These are phyloP conservation scores for Siniperca scherzeri DNA, from an alignment of 2,797 vertebrate genomes.

Conservation along the genomic window DNA sequence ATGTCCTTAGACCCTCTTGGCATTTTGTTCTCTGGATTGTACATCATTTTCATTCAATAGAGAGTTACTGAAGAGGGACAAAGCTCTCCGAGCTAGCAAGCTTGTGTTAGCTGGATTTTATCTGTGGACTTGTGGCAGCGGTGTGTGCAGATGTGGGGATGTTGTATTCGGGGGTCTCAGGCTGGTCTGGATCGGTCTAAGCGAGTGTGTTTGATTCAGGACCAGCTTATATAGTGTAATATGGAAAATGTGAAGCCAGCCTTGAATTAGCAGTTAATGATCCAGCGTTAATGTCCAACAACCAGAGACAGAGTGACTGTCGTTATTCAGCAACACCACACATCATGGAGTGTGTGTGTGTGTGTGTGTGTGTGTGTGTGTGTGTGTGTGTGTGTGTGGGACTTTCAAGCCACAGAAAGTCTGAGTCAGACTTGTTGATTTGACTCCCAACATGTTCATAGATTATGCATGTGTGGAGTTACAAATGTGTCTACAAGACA, in stretches of 20 bases:
- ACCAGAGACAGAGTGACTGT: constrained; percentile 39
- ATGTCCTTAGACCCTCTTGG: too few species aligned
- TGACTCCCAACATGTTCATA: constrained; percentile 23
- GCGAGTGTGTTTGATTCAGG: constrained; percentile 29
- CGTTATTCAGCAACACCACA: constrained; percentile 32
- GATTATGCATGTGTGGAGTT: constrained; percentile 17
- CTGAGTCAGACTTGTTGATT: constrained; percentile 58
- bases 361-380: constrained; percentile 17
- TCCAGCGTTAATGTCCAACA: constrained; percentile 39
- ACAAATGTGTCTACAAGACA: constrained; percentile 23
- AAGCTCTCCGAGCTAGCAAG: background rate
- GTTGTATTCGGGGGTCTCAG: constrained; percentile 7
- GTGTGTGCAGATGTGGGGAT: constrained; percentile 16
- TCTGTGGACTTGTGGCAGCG: background rate
- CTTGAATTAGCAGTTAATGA: constrained; percentile 65
- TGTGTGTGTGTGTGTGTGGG: constrained; percentile 3
- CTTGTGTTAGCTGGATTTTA: constrained; percentile 16
- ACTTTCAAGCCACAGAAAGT: constrained; percentile 59
- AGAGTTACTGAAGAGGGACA: background rate
- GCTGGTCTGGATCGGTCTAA: constrained; percentile 15
- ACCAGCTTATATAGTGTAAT: constrained; percentile 33
- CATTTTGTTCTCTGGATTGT: too few species aligned
- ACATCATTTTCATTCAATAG: background rate
- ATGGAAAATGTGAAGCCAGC: constrained; percentile 70
- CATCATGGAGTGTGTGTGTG: constrained; percentile 17